Percentiles rank a stretch among this genome's conserved stretches.
phyloP scores from a whole-genome alignment of 2,888 invertebrate genomes.

The Drosophila monieri region DNA sequence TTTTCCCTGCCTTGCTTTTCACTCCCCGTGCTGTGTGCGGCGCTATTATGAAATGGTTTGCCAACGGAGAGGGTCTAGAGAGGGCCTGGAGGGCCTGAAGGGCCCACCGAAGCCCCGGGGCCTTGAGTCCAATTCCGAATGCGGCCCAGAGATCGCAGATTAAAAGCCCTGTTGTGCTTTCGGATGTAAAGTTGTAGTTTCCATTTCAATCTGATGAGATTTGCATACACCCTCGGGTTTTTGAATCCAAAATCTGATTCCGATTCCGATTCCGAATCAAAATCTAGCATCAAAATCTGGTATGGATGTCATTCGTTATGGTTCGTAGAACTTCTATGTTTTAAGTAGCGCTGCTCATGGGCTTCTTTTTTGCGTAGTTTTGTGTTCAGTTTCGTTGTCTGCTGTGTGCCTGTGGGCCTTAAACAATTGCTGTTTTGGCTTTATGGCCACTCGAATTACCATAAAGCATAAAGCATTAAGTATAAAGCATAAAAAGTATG shows the following conservation, averaged over 20 bases:
- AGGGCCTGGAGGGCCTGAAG: background rate
- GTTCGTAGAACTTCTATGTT: slow-evolving; percentile 46
- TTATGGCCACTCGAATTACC: slow-evolving; percentile 42
- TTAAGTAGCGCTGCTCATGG: slow-evolving; percentile 11
- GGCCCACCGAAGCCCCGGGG: slow-evolving; percentile 1
- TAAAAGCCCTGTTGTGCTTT: background rate
- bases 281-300: slow-evolving; percentile 8
- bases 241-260: slow-evolving; percentile 1
- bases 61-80: background rate
- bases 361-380: slow-evolving; percentile 1
- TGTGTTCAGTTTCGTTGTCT: slow-evolving; percentile 2
- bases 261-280: background rate
- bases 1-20: slow-evolving; percentile 30
- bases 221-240: background rate
- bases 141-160: slow-evolving; percentile 11
- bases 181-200: no score
- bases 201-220: background rate
- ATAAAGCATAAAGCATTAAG: slow-evolving; percentile 19
- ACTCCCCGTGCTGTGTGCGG: slow-evolving; percentile 6
- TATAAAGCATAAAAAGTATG: background rate
- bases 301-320: slow-evolving; percentile 70
- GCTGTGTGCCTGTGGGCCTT: slow-evolving; percentile 23
- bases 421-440: slow-evolving; percentile 47
- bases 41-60: slow-evolving; percentile 34
- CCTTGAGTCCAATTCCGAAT: slow-evolving; percentile 18